Percentiles rank a stretch among this genome's conserved stretches.
phyloP scores from a whole-genome alignment of 2,888 invertebrate genomes.

The Ichneumoninae sp. region DNA sequence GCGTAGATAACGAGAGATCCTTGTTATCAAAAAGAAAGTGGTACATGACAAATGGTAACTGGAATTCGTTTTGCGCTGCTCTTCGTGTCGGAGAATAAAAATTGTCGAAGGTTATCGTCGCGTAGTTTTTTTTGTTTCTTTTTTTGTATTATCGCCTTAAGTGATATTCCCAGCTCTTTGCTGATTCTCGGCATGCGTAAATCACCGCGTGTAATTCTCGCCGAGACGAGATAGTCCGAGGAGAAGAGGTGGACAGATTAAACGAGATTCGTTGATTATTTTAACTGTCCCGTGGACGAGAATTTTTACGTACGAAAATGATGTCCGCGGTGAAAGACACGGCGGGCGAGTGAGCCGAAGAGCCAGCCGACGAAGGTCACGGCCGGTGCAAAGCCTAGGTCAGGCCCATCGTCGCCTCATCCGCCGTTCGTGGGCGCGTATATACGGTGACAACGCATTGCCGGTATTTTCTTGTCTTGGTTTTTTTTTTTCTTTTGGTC shows the following conservation, averaged over 20 bases:
- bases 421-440: slow-evolving; percentile 60
- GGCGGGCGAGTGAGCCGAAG: slow-evolving; percentile 48
- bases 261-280: slow-evolving; percentile 9
- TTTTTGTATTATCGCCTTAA: neutral
- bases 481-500: neutral
- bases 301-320: slow-evolving; percentile 7
- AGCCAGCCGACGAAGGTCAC: slow-evolving; percentile 79
- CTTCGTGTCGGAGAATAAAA: neutral
- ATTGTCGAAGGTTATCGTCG: slow-evolving; percentile 8
- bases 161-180: slow-evolving; percentile 1
- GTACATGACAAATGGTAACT: slow-evolving; percentile 1
- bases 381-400: slow-evolving; percentile 82
- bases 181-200: neutral
- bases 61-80: neutral
- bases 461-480: neutral
- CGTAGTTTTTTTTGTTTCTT: neutral
- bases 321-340: slow-evolving; percentile 48
- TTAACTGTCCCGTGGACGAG: neutral
- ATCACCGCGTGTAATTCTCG: slow-evolving; percentile 21
- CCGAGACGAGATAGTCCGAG: neutral
- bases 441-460: slow-evolving; percentile 50
- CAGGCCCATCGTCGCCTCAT: slow-evolving; percentile 79
- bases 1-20: neutral
- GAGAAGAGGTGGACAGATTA: neutral
- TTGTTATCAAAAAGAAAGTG: slow-evolving; percentile 8